These are phyloP conservation scores for Euura saliciscinereae DNA, from an alignment of 1,140 invertebrate species.

Conservation along the genomic window DNA sequence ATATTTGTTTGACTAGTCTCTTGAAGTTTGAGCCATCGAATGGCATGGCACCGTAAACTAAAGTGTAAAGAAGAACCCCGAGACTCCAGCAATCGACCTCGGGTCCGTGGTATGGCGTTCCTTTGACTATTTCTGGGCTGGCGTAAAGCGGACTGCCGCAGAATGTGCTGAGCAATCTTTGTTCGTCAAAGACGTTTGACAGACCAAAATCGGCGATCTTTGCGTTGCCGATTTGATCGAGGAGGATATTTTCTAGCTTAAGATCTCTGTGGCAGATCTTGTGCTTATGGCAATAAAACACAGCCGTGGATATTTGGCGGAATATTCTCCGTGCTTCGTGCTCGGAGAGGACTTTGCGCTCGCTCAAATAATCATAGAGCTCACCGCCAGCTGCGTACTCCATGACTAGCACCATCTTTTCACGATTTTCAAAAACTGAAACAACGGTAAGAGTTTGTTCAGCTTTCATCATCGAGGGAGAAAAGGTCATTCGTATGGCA, in stretches of 20 bases:
- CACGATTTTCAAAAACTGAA: constrained; percentile 96
- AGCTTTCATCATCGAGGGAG: constrained; percentile 18
- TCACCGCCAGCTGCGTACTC: constrained; percentile 98
- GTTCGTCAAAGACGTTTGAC: constrained; percentile 96
- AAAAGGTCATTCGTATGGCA: constrained; percentile 16
- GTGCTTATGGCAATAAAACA: constrained; percentile 99
- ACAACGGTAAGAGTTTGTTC: constrained; percentile 12
- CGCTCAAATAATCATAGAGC: constrained; percentile 97
- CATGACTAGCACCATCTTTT: constrained; percentile 99
- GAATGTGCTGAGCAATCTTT: constrained; percentile 88
- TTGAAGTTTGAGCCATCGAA: constrained; percentile 99
- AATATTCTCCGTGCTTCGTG: constrained; percentile 95
- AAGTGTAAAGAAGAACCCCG: constrained; percentile 95
- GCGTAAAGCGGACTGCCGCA: constrained; percentile 98
- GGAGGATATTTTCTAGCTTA: constrained; percentile 97
- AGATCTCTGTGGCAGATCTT: constrained; percentile 98
- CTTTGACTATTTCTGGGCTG: constrained; percentile 98
- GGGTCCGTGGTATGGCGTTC: constrained; percentile 96
- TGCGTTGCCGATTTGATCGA: constrained; percentile 94
- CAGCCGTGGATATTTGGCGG: constrained; percentile 95
- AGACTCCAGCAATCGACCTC: constrained; percentile 96
- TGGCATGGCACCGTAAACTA: constrained; percentile 99
- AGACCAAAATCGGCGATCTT: constrained; percentile 99
- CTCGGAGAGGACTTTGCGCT: constrained; percentile 88
- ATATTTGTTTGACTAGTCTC: constrained; percentile 95